These are phyloP conservation scores for Calonectris borealis DNA, from an alignment of 2,113 vertebrate species.

Conservation along the genomic window DNA sequence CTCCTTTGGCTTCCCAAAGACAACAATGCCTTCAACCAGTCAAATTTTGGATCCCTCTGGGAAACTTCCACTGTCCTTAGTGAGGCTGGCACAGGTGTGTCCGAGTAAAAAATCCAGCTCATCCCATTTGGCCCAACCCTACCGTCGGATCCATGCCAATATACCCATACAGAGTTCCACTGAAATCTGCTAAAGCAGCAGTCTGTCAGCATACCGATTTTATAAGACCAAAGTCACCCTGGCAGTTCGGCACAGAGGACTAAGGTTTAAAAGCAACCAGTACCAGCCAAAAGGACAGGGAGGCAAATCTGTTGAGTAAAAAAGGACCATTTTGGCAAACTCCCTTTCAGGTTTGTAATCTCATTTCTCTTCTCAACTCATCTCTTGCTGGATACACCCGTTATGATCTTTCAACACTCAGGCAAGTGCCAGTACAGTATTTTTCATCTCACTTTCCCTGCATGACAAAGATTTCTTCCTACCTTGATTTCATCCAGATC, in stretches of 20 bases:
- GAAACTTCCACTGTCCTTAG: not conserved
- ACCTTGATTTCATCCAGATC: conserved; percentile 88
- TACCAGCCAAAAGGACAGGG: not conserved
- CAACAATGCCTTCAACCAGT: not conserved
- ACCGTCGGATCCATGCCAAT: not conserved
- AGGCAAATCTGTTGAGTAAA: not conserved
- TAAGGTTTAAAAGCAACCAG: conserved; percentile 18
- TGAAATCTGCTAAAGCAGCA: conserved; percentile 31
- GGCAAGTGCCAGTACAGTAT: not conserved
- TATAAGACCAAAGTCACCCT: conserved; percentile 17
- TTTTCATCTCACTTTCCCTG: not conserved
- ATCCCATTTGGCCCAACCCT: conserved; percentile 11
- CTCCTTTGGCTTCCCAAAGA: not conserved
- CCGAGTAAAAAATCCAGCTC: not conserved
- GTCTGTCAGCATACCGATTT: not conserved
- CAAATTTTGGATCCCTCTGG: not conserved
- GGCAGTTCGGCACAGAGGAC: not conserved
- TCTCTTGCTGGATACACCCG: not conserved
- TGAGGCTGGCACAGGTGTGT: not conserved
- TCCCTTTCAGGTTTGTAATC: not conserved
- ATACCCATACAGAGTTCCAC: not conserved
- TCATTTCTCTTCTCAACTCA: not conserved
- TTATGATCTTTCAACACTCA: not conserved
- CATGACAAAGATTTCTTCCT: not conserved
- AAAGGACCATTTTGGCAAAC: not conserved